A percentile compares a stretch with the other conserved stretches of the same genome.
Evolutionary conservation across 2,113 vertebrate genomes (phyloP).

Genomic region (Choloepus hoffmanni): DNA sequence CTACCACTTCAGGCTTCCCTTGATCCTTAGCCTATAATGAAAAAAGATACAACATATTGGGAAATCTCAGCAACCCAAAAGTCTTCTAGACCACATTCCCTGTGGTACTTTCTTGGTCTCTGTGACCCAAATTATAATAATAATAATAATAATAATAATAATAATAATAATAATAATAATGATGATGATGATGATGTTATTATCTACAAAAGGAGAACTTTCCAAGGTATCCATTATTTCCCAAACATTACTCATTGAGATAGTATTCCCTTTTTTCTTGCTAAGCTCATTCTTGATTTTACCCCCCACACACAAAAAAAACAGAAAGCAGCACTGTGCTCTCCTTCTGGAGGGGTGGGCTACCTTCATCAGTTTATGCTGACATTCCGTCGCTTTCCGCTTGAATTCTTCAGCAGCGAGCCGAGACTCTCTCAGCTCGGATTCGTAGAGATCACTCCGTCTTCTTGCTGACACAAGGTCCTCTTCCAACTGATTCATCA

Average conservation of each 20-base stretch:
- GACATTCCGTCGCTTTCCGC: slow-evolving; percentile 95
- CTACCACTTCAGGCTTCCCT: slow-evolving; percentile 95
- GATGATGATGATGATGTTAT: too few species aligned
- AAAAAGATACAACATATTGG: slow-evolving; percentile 75
- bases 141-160: neutral
- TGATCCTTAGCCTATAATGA: slow-evolving; percentile 95
- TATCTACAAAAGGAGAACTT: slow-evolving; percentile 29
- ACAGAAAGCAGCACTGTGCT: slow-evolving; percentile 13
- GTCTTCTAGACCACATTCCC: slow-evolving; percentile 5
- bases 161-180: too few species aligned
- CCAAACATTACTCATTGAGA: neutral
- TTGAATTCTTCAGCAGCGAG: slow-evolving; percentile 96
- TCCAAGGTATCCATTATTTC: neutral
- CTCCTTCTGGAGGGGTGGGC: neutral
- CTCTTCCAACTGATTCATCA: slow-evolving; percentile 98
- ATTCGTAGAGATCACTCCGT: slow-evolving; percentile 97
- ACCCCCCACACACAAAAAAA: neutral
- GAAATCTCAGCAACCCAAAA: slow-evolving; percentile 3
- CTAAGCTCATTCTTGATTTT: neutral
- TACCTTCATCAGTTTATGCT: slow-evolving; percentile 97
- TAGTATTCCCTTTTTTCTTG: neutral
- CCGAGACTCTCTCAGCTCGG: slow-evolving; percentile 96
- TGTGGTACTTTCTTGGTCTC: slow-evolving; percentile 10
- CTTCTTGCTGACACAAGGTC: slow-evolving; percentile 97
- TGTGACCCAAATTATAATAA: neutral